Base-by-base conservation (phyloP, 2,888 invertebrate genomes). In the Trissonchulus latispiculum region DNA sequence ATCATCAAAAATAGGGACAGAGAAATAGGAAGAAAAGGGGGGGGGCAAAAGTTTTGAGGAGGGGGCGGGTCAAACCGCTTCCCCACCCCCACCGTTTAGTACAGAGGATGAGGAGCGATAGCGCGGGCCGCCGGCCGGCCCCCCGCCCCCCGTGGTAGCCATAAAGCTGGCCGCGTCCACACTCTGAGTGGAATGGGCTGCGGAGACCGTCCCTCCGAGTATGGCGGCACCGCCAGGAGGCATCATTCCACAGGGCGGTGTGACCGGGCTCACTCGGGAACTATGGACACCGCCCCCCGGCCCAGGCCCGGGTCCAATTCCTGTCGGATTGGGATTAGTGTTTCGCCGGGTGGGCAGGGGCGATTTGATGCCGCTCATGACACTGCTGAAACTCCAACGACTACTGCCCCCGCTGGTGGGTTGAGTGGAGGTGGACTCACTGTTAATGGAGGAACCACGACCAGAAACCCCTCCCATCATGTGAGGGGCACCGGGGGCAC, bases 341-440 rank as follows among this genome's bases (percentile, higher is more conserved):
- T 78, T 77, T 33, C 78, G 76, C 29, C 77, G 75, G 48, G 77
- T 76, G 64, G 78, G 77, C 2, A 76, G 75, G 35, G 78, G 77
- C 69, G 77, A 77, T 70, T 78, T 78, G 73, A 75, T 73, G 15
- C 73, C n/a, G 48, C 3, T 31, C n/a, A n/a, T n/a, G 29, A 28
- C 36, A 32, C 48, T 48, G 48, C 8, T 48, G 48, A 48, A 48
- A 15, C 8, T 15, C 48, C 48, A 48, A 15, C 48, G 48, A 48
- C 59, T 59, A n/a, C 72, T 67, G 8, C 48, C 48, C 48, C 48
- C 48, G 48, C 48, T 48, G 48, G 8, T 48, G 48, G 68, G 59
- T 66, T 74, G 23, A 23, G 48, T 69, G 3, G 74, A 74, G 66
- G n/a, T n/a, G n/a, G n/a, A n/a, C n/a, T n/a, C n/a, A n/a, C n/a